Evolutionary conservation across 1,140 invertebrate genomes (phyloP).

Genomic region (Piezodorus guildinii): DNA sequence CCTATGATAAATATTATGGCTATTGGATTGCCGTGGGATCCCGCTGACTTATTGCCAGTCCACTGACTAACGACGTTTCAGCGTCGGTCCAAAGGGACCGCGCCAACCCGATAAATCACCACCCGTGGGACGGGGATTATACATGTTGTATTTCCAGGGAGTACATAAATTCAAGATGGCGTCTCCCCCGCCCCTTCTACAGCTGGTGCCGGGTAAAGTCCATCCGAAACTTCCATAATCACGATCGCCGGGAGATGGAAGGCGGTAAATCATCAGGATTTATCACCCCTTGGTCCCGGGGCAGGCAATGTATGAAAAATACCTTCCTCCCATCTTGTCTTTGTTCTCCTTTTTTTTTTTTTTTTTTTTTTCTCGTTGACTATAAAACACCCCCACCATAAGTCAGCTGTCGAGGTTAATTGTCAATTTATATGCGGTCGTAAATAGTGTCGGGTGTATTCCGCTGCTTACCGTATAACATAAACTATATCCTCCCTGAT

Average conservation of each 20-base stretch:
- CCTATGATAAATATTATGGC: too few relatives aligned
- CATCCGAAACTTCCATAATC: neutral
- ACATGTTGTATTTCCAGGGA: neutral
- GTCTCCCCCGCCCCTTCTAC: neutral
- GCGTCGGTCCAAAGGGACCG: too few relatives aligned
- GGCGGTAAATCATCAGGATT: neutral
- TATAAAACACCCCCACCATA: neutral
- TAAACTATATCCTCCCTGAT: neutral
- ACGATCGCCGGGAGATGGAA: neutral
- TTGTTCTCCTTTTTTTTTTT: neutral
- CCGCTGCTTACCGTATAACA: neutral
- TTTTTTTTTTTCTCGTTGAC: neutral
- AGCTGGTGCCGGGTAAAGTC: neutral
- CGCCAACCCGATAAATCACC: too few relatives aligned
- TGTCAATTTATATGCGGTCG: conserved; percentile 5
- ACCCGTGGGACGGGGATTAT: too few relatives aligned
- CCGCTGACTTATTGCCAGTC: too few relatives aligned
- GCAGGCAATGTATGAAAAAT: conserved; percentile 2
- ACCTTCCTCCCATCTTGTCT: neutral
- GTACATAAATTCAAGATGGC: conserved; percentile 1
- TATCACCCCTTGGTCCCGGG: neutral
- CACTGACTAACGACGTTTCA: too few relatives aligned
- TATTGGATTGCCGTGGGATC: too few relatives aligned
- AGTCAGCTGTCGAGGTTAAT: conserved; percentile 4
- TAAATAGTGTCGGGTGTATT: neutral